phyloP scores from a whole-genome alignment of 2,113 vertebrate species.

The Nibea albiflora region DNA sequence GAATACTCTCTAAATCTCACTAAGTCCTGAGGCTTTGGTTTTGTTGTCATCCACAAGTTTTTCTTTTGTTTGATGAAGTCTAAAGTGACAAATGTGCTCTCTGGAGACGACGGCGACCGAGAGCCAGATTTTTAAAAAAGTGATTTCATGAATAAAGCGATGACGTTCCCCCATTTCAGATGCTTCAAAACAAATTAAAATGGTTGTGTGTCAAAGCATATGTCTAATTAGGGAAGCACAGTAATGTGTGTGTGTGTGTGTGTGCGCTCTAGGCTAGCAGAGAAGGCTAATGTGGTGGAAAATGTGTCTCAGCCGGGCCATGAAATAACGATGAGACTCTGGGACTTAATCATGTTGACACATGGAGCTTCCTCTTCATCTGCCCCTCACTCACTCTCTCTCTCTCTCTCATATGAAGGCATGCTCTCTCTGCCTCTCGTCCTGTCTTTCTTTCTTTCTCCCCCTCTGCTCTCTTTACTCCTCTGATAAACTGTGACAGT shows the following conservation, averaged over 20 bases:
- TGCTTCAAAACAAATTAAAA: constrained; percentile 75
- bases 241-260: constrained; percentile 25
- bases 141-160: constrained; percentile 57
- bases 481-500: constrained; percentile 46
- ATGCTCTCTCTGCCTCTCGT: not conserved
- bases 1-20: too few relatives aligned
- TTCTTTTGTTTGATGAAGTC: not conserved
- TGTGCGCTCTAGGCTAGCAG: constrained; percentile 75
- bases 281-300: constrained; percentile 83
- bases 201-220: constrained; percentile 76
- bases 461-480: not conserved
- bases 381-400: not conserved
- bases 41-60: not conserved
- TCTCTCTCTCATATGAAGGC: not conserved
- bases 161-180: constrained; percentile 51
- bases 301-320: constrained; percentile 77
- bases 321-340: constrained; percentile 81
- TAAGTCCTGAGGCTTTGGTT: not conserved
- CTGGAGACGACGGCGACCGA: constrained; percentile 6
- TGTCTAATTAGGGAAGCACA: constrained; percentile 74
- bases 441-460: not conserved
- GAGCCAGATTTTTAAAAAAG: constrained; percentile 13
- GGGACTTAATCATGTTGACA: constrained; percentile 78
- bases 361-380: constrained; percentile 57
- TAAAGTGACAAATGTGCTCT: constrained; percentile 11